Percentiles rank a stretch among this genome's conserved stretches.
phyloP scores from a whole-genome alignment of 2,888 invertebrate genomes.

The Phortica magna region DNA sequence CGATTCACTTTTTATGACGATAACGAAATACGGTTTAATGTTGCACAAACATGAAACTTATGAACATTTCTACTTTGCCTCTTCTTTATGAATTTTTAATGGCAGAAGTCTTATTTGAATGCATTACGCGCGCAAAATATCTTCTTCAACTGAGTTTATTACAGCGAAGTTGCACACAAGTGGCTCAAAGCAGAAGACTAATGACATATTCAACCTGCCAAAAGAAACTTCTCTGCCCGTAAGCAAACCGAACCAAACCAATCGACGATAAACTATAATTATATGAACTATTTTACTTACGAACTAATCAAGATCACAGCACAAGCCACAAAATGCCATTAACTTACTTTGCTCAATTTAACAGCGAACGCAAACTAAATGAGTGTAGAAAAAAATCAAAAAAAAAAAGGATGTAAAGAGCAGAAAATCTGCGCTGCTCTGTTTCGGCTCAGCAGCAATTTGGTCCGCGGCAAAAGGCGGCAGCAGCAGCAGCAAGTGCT shows the following conservation, averaged over 20 bases:
- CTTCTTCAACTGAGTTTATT: too few species aligned
- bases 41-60: conserved; percentile 53
- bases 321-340: background rate
- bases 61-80: conserved; percentile 21
- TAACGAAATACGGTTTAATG: conserved; percentile 42
- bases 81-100: too few species aligned
- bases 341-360: background rate
- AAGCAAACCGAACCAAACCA: conserved; percentile 4
- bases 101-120: too few species aligned
- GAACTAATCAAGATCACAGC: conserved; percentile 7
- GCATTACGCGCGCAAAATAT: too few species aligned
- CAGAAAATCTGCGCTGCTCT: background rate
- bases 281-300: conserved; percentile 20
- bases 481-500: background rate
- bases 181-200: too few species aligned
- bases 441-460: background rate
- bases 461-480: background rate
- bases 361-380: background rate
- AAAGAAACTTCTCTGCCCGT: background rate
- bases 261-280: conserved; percentile 28
- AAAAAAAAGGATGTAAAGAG: background rate
- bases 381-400: background rate
- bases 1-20: conserved; percentile 12
- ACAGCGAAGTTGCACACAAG: too few species aligned
- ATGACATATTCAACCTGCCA: background rate